Conservation (phyloP, 2,797 vertebrate genomes). For the Propithecus perrieri region DNA sequence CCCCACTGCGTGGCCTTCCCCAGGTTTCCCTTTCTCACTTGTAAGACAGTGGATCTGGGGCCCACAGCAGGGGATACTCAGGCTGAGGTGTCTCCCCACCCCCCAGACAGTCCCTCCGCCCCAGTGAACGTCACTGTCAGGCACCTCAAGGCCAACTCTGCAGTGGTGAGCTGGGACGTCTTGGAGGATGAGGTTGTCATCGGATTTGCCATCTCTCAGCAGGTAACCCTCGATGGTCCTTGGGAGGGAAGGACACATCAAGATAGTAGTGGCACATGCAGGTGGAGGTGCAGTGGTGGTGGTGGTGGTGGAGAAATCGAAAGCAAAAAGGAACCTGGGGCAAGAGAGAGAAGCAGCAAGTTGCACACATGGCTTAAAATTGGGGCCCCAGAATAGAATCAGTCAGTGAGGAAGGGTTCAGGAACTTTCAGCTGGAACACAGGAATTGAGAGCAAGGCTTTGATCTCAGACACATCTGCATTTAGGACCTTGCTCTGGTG, state of each 20-base stretch:
- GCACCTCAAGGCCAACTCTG: slow-evolving; percentile 95
- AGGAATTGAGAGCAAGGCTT: neutral
- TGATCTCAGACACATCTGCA: neutral
- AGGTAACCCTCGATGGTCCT: slow-evolving; percentile 86
- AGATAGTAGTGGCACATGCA: neutral
- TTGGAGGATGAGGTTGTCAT: slow-evolving; percentile 96
- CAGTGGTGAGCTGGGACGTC: slow-evolving; percentile 96
- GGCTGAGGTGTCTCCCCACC: slow-evolving; percentile 69
- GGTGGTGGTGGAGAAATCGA: neutral
- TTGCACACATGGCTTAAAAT: neutral
- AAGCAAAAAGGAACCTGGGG: neutral
- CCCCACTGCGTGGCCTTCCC: neutral
- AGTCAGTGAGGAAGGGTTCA: neutral
- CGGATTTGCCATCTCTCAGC: slow-evolving; percentile 97
- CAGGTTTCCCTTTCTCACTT: neutral
- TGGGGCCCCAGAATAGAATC: neutral
- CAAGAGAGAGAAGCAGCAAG: neutral
- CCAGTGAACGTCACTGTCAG: slow-evolving; percentile 97
- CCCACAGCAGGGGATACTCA: neutral
- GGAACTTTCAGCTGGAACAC: neutral
- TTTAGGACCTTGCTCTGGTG: neutral
- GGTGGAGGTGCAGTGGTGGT: neutral
- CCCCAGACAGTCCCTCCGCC: slow-evolving; percentile 93
- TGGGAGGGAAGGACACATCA: neutral
- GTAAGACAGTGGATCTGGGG: neutral